Conservation (phyloP, 2,888 invertebrate genomes). For the Palloptera scutellata region DNA sequence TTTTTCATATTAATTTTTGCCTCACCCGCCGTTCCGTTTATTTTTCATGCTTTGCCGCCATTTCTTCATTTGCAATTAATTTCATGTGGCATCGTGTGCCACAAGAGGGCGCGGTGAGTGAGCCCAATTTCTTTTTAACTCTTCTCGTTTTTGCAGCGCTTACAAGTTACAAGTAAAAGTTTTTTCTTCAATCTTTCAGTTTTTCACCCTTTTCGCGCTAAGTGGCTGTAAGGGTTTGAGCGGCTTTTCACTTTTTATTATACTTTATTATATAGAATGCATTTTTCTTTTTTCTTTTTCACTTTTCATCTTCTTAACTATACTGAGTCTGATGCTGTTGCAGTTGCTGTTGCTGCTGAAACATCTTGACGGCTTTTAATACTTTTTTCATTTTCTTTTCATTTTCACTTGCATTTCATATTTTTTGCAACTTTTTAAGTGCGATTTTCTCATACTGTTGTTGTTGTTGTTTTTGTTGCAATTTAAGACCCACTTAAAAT, state of each 20-base stretch:
- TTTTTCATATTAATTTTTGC: too few species aligned
- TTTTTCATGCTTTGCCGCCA: background rate
- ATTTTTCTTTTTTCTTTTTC: too few species aligned
- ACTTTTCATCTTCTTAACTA: too few species aligned
- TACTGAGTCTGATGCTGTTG: too few species aligned
- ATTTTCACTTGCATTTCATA: too few species aligned
- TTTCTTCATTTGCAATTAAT: slow-evolving; percentile 17
- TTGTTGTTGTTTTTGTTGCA: too few species aligned
- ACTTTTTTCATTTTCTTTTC: too few species aligned
- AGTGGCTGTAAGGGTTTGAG: slow-evolving; percentile 43
- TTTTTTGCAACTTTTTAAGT: too few species aligned
- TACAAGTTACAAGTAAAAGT: background rate
- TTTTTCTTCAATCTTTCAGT: background rate
- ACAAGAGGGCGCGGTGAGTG: background rate
- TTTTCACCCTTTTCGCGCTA: slow-evolving; percentile 21
- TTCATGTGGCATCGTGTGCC: background rate
- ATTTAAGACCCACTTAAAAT: too few species aligned
- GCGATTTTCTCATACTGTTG: too few species aligned
- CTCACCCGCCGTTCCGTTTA: background rate
- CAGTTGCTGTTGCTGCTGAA: too few species aligned
- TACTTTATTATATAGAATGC: background rate
- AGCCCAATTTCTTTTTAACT: background rate
- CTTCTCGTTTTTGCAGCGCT: background rate
- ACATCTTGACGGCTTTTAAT: too few species aligned
- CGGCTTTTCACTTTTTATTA: slow-evolving; percentile 43